These are phyloP conservation scores for Antheraea yamamai DNA, from an alignment of 2,888 invertebrate genomes.

Conservation along the genomic window DNA sequence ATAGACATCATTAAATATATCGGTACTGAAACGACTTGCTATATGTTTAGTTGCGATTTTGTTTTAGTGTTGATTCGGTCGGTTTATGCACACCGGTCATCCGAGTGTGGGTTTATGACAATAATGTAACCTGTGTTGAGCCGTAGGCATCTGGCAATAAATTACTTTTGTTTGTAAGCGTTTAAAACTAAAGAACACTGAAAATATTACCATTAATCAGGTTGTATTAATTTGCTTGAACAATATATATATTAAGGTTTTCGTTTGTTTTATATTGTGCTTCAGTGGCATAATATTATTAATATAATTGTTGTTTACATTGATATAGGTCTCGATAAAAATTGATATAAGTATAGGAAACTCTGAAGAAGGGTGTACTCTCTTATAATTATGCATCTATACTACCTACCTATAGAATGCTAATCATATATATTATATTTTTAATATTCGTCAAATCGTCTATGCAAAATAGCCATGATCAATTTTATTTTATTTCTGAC, in stretches of 20 bases:
- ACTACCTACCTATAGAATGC: no score
- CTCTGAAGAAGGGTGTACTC: no score
- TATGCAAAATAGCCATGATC: no score
- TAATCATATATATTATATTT: no score
- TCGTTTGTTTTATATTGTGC: neutral
- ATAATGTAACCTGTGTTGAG: slow-evolving; percentile 65
- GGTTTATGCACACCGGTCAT: slow-evolving; percentile 50
- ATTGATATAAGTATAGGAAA: neutral
- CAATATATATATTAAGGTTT: neutral
- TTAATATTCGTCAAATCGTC: no score
- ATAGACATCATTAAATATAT: slow-evolving; percentile 33
- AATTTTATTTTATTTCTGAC: no score
- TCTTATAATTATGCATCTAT: no score
- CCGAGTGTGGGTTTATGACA: slow-evolving; percentile 53
- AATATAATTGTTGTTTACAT: neutral
- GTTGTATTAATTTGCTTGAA: neutral
- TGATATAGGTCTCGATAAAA: neutral
- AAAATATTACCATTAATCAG: slow-evolving; percentile 39
- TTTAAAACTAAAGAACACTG: slow-evolving; percentile 63
- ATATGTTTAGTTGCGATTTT: slow-evolving; percentile 36
- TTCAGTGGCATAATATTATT: neutral
- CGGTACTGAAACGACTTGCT: slow-evolving; percentile 35
- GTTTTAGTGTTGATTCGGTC: slow-evolving; percentile 42
- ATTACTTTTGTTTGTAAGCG: slow-evolving; percentile 69
- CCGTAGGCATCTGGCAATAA: slow-evolving; percentile 64